A percentile compares a stretch with the other conserved stretches of the same genome.
phyloP scores from a whole-genome alignment of 2,888 invertebrate genomes.

The Volucella bombylans region DNA sequence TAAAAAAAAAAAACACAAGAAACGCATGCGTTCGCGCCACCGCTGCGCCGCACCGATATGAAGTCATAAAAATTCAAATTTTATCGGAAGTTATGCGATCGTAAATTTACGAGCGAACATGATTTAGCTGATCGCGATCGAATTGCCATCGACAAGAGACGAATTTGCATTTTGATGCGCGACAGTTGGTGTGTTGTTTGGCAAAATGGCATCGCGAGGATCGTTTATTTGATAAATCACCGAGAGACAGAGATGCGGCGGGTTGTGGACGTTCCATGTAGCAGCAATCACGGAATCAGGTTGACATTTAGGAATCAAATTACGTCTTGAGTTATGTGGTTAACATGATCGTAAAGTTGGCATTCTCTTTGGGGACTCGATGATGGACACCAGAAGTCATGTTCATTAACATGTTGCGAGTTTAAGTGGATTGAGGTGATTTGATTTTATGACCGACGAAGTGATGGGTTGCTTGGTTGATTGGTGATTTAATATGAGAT shows the following conservation, averaged over 20 bases:
- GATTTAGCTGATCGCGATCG: slow-evolving; percentile 63
- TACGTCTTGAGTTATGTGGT: slow-evolving; percentile 55
- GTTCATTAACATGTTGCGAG: slow-evolving; percentile 52
- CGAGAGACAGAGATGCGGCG: neutral
- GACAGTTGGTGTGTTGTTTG: slow-evolving; percentile 43
- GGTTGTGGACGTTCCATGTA: slow-evolving; percentile 10
- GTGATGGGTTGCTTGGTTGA: slow-evolving; percentile 33
- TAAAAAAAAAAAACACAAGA: slow-evolving; percentile 14
- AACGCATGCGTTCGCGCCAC: slow-evolving; percentile 42
- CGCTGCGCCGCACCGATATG: slow-evolving; percentile 34
- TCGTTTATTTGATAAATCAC: slow-evolving; percentile 49
- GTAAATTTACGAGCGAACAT: slow-evolving; percentile 70
- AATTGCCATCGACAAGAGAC: slow-evolving; percentile 40
- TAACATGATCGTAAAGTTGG: slow-evolving; percentile 68
- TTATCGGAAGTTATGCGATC: slow-evolving; percentile 73
- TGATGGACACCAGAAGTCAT: slow-evolving; percentile 70
- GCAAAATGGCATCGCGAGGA: slow-evolving; percentile 52
- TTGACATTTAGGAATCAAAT: slow-evolving; percentile 58
- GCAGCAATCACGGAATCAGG: slow-evolving; percentile 8
- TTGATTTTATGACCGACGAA: slow-evolving; percentile 64
- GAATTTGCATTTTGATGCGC: slow-evolving; percentile 71
- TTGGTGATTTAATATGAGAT: slow-evolving; percentile 4
- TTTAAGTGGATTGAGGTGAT: slow-evolving; percentile 33
- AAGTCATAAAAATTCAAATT: slow-evolving; percentile 73
- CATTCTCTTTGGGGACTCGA: slow-evolving; percentile 21